Evolutionary conservation across 1,140 invertebrate species (phyloP).

Genomic region (Oncopodura yosiiana): DNA sequence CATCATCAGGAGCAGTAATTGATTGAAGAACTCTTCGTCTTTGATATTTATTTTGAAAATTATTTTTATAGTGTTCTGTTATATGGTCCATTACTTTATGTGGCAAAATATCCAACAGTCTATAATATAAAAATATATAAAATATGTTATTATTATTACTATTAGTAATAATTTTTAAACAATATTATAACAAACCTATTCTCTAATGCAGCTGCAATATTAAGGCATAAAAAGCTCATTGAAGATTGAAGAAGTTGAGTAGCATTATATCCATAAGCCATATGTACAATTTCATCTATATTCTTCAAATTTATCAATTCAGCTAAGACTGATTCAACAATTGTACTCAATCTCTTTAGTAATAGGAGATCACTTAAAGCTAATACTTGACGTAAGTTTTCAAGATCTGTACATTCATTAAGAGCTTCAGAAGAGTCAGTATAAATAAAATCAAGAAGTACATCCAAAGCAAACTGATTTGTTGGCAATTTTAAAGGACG

Average conservation of each 20-base stretch:
- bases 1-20: too few relatives aligned
- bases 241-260: slow-evolving; percentile 53
- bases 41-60: too few relatives aligned
- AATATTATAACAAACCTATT: slow-evolving; percentile 39
- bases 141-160: neutral
- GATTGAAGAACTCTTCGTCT: too few relatives aligned
- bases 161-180: neutral
- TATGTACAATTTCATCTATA: slow-evolving; percentile 55
- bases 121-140: neutral
- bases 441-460: slow-evolving; percentile 4
- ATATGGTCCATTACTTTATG: neutral
- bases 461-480: neutral
- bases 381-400: slow-evolving; percentile 41
- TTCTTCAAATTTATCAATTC: slow-evolving; percentile 56
- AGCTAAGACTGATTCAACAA: slow-evolving; percentile 53
- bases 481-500: slow-evolving; percentile 2
- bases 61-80: neutral
- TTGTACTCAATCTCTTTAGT: slow-evolving; percentile 45
- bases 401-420: neutral
- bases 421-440: neutral
- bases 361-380: slow-evolving; percentile 61
- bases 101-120: slow-evolving; percentile 4
- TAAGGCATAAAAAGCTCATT: slow-evolving; percentile 60
- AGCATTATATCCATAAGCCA: slow-evolving; percentile 57
- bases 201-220: slow-evolving; percentile 58